Percentiles rank a stretch among this genome's conserved stretches.
phyloP scores from a whole-genome alignment of 2,113 vertebrate genomes.

The Eurystomus gularis region DNA sequence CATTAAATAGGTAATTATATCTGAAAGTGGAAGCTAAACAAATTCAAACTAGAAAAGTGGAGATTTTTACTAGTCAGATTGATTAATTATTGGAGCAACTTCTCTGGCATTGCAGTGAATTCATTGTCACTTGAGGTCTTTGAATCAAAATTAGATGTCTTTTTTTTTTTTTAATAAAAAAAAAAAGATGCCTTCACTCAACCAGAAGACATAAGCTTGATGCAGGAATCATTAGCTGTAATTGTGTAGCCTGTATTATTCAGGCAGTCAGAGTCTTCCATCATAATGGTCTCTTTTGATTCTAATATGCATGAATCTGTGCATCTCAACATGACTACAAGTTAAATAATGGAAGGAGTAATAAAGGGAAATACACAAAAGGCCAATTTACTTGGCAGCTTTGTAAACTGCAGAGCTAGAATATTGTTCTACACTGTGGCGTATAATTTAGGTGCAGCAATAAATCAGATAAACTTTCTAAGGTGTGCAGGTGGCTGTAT shows the following conservation, averaged over 20 bases:
- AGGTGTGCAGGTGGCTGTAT: conserved; percentile 56
- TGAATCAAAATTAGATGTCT: background rate
- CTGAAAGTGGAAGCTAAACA: background rate
- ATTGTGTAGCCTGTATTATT: background rate
- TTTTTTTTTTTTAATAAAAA: background rate
- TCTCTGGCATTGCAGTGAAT: background rate
- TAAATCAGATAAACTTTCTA: conserved; percentile 66
- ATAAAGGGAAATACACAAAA: conserved; percentile 68
- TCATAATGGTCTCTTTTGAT: background rate
- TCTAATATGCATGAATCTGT: conserved; percentile 5
- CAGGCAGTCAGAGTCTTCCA: background rate
- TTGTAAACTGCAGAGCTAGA: conserved; percentile 61
- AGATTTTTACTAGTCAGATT: background rate
- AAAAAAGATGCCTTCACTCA: background rate
- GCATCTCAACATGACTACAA: conserved; percentile 51
- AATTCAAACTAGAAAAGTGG: background rate
- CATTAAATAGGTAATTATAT: background rate
- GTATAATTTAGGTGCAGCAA: conserved; percentile 57
- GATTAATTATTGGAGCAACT: background rate
- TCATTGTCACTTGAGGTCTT: background rate
- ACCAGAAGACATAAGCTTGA: background rate
- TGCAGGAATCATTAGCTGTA: background rate
- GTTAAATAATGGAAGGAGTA: conserved; percentile 65
- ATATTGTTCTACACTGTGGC: conserved; percentile 39
- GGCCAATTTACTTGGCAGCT: conserved; percentile 64